Base-by-base conservation (phyloP, 2,888 invertebrate genomes). In the Eristalis pertinax region DNA sequence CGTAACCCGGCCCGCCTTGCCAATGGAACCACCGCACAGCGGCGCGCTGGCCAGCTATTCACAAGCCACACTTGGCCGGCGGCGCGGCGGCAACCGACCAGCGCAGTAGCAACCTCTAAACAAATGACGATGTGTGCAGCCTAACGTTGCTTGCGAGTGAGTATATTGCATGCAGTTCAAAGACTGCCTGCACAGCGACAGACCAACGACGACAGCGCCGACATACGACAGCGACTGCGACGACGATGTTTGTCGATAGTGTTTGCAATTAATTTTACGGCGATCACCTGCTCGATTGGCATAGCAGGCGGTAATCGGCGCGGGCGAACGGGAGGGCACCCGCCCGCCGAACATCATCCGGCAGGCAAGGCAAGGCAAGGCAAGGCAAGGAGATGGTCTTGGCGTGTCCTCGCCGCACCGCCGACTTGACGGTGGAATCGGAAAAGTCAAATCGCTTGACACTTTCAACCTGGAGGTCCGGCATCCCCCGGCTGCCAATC, bases 261-360 rank as follows among this genome's bases (percentile, higher is more conserved):
- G 87, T 87, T 87, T 83, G 87, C 84, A 87, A 87, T 87, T 87
- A 87, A 87, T 87, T 87, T 87, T 87, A 87, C 87, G 84, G 83
- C 84, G 84, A 87, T 87, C 87, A 87, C 87, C 87, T 87, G 87
- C 84, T 87, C 87, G 75, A 87, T 87, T 84, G 87, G 84, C 87
- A 87, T 83, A 79, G 75, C 86, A 78, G 78, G 24, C 69, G 77
- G 58, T 10, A 77, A 69, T 26, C 50, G 63, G 70, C 15, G 41
- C 13, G 29, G 64, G 43, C 70, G 63, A 10, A 0, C 4, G 32
- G 22, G 35, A 7, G 35, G 10, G 32, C 62, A 60, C 50, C 64
- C 19, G 43, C 43, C 62, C 75, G 50, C 50, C 76, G 43, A 64
- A 67, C 75, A 60, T 65, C 76, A 72, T 43, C 43, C 58, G 19